phyloP scores from a whole-genome alignment of 2,113 vertebrate genomes.

The Mesoclemmys tuberculata region DNA sequence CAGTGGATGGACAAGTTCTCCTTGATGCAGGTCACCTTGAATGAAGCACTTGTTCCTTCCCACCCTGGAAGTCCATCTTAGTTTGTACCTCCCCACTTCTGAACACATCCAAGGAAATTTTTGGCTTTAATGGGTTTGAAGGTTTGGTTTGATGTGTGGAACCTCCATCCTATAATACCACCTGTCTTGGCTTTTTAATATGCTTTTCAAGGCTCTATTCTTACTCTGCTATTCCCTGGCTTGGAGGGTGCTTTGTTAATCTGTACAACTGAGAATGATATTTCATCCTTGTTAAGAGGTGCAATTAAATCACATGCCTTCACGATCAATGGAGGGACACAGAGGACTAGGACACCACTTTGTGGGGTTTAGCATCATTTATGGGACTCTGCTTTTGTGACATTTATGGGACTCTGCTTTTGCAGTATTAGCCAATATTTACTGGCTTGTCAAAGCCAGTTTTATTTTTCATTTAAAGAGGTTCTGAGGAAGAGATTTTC shows the following conservation, averaged over 20 bases:
- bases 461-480: not conserved
- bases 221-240: not conserved
- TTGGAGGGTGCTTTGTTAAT: not conserved
- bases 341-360: rapidly evolving
- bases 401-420: too few species aligned
- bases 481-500: not conserved
- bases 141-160: not conserved
- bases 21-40: not conserved
- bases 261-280: rapidly evolving
- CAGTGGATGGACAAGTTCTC: not conserved
- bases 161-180: not conserved
- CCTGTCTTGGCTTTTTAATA: constrained; percentile 1
- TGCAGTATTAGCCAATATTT: not conserved
- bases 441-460: not conserved
- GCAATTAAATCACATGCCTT: not conserved
- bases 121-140: not conserved
- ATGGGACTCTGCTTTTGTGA: not conserved
- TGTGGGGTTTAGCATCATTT: not conserved
- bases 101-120: not conserved
- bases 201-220: not conserved
- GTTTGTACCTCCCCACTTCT: not conserved
- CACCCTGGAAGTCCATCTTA: not conserved
- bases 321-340: rapidly evolving
- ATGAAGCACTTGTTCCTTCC: not conserved
- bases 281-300: not conserved